Evolutionary conservation across 1,140 invertebrate genomes (phyloP).

Genomic region (Chironomus tepperi): DNA sequence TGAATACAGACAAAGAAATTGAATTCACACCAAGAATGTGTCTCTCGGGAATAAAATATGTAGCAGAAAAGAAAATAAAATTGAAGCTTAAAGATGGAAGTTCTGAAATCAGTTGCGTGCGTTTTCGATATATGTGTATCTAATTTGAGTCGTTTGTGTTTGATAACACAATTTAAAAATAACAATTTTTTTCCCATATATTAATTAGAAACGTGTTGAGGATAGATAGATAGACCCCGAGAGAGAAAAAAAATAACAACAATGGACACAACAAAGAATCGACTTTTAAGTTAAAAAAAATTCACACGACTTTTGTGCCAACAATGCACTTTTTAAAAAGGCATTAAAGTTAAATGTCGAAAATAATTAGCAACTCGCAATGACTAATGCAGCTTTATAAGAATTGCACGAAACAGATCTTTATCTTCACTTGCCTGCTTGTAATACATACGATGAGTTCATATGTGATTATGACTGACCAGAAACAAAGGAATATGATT

Average conservation of each 20-base stretch:
- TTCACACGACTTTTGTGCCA: background rate
- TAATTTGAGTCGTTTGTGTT: background rate
- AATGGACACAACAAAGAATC: background rate
- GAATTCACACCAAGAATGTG: too few relatives aligned
- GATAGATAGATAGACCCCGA: background rate
- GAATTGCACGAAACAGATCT: slow-evolving; percentile 5
- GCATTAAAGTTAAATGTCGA: slow-evolving; percentile 2
- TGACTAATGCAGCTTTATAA: slow-evolving; percentile 7
- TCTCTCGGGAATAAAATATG: too few relatives aligned
- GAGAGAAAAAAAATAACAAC: background rate
- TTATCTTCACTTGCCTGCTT: background rate
- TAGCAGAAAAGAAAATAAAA: too few relatives aligned
- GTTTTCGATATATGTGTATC: background rate
- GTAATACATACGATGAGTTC: slow-evolving; percentile 4
- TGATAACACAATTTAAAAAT: background rate
- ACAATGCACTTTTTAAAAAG: background rate
- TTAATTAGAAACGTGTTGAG: background rate
- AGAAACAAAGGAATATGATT: background rate
- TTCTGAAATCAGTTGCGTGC: background rate
- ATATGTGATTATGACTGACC: background rate
- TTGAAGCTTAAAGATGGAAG: too few relatives aligned
- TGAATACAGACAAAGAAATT: too few relatives aligned
- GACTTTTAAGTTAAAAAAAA: too few relatives aligned
- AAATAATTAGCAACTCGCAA: slow-evolving; percentile 13
- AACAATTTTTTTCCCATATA: background rate